Base-by-base conservation (phyloP, 64 coral and sea anemone genomes). In the Montipora efflorescens region DNA sequence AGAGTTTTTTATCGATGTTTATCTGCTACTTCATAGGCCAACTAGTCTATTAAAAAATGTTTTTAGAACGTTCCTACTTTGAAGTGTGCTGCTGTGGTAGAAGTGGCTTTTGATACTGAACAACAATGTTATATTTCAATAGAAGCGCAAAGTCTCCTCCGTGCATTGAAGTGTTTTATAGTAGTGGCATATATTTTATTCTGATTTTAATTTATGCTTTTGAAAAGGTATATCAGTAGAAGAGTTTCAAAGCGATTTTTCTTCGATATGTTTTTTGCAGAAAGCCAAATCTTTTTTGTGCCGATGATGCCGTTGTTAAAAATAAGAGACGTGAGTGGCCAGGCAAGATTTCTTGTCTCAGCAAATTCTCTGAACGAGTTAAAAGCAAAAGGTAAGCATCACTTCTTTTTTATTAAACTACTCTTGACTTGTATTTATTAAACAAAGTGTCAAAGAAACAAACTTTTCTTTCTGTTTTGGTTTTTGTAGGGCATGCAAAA, bases 151-250 rank as follows among this genome's bases (percentile, higher is more conserved):
- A 23, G 22, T 23, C 22, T 23, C 22, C 22, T 23, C 22, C 22
- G 52, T 55, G 71, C 71, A 74, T 3, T 74, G 71, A 74, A 74
- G 71, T 74, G 71, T 74, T 74, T 74, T 74, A 74, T 74, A 74
- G 71, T 74, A 74, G 16, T 74, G 71, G 71, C 71, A 74, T 74
- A 74, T 74, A 43, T 74, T 22, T 55, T 55, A 55, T 55, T 55
- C 52, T 55, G 52, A 70, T 2, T 70, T 70, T 70, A 70, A 70
- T 70, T 70, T 70, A 70, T 70, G 67, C 67, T 70, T 70, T 70
- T 70, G 67, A 70, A 70, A 70, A 15, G 67, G 20, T 70, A 21
- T 18, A 70, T 70, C 67, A 70, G 67, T 70, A 1, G 67, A 70
- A 70, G 67, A 70, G 67, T 70, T 70, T 70, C 4, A 70, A 0